These are phyloP conservation scores for Melanaphis sacchari DNA, from an alignment of 1,140 invertebrate species.

Conservation along the genomic window DNA sequence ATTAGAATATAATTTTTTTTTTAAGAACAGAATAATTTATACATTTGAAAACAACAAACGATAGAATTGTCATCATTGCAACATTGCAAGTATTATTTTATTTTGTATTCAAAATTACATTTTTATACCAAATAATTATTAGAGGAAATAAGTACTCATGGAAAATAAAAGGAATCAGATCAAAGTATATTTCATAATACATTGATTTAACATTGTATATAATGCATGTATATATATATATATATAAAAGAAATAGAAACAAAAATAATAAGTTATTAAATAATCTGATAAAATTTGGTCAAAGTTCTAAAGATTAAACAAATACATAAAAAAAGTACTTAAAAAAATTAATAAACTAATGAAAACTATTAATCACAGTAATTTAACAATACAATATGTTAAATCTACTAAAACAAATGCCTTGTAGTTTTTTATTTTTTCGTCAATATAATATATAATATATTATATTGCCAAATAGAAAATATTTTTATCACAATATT, in stretches of 20 bases:
- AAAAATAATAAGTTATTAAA: constrained; percentile 34
- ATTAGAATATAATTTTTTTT: no score
- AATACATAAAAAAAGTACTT: neutral
- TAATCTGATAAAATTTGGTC: neutral
- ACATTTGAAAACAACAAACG: no score
- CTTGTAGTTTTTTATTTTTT: constrained; percentile 27
- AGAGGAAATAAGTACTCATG: neutral
- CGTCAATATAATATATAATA: neutral
- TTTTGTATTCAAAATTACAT: neutral
- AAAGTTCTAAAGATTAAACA: neutral
- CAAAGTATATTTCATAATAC: constrained; percentile 34
- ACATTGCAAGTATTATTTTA: neutral
- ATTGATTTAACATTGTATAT: neutral
- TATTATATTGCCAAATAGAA: neutral
- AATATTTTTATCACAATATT: constrained; percentile 41
- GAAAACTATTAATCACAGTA: constrained; percentile 11
- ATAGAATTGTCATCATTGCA: neutral
- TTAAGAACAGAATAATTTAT: no score
- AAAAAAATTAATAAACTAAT: constrained; percentile 20
- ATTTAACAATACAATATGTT: constrained; percentile 14
- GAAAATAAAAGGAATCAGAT: constrained; percentile 33
- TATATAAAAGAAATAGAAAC: constrained; percentile 39
- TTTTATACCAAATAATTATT: neutral
- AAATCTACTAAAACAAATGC: constrained; percentile 7
- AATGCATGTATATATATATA: neutral